A percentile compares a stretch with the other conserved stretches of the same genome.
These are phyloP conservation scores for Porites cylindrica DNA, from an alignment of 92 coral and sea anemone species.

Conservation along the genomic window DNA sequence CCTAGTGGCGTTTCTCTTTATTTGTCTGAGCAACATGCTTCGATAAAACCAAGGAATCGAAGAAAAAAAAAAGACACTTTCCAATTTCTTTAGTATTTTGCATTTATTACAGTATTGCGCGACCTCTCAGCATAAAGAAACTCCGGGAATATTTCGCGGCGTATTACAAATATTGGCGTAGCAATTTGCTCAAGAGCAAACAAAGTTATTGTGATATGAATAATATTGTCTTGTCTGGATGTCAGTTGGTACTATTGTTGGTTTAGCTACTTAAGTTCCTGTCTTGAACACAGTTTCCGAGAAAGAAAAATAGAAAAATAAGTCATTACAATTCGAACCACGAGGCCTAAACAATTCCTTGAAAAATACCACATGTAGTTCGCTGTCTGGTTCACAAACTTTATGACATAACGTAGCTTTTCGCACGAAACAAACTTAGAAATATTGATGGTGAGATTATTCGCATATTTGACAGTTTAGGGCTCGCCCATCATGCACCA, in stretches of 20 bases:
- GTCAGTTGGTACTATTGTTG: no score
- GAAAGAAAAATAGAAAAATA: no score
- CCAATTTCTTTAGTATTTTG: no score
- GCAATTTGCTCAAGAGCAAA: neutral
- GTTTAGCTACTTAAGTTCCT: no score
- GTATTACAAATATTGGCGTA: neutral
- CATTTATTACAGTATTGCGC: no score
- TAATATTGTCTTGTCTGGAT: neutral
- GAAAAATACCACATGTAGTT: conserved; percentile 23
- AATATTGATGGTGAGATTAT: conserved; percentile 39
- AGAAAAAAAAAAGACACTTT: neutral
- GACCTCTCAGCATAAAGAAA: no score
- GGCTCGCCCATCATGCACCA: neutral
- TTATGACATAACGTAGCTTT: neutral
- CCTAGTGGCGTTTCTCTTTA: neutral
- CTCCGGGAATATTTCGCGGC: neutral
- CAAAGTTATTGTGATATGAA: neutral
- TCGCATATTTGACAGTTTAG: neutral
- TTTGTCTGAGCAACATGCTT: neutral
- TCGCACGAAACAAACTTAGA: conserved; percentile 9
- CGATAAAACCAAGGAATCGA: neutral
- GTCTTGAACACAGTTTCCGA: no score
- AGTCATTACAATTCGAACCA: no score
- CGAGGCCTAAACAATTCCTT: conserved; percentile 15
- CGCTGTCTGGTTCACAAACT: neutral